Evolutionary conservation across 2,888 invertebrate species (phyloP), one percentile per base, ranked within the genome.

Genomic region (Drosophila testacea): DNA sequence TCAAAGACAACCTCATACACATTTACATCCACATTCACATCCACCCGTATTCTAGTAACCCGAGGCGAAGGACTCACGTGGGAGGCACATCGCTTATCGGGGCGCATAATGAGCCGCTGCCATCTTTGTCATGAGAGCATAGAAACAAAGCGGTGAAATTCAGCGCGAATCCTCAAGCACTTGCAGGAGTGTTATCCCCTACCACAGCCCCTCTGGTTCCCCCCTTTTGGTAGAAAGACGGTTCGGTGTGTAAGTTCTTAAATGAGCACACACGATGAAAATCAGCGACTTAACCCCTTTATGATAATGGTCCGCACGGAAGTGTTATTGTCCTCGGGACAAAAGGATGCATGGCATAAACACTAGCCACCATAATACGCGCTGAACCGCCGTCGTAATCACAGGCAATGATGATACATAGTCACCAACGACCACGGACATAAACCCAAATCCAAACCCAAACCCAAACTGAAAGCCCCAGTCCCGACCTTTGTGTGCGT

Each of bases 221-320:
- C 56, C 27, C 27, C 56, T 30, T 30, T 27, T 42, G 55, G 39
- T 42, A 44, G 48, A 32, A 48, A 42, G 41, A 9, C 6, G 30
- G n/a, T 63, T 56, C 57, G 60, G 65, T 60, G 64, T 80, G 74
- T 63, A 79, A 85, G 81, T 87, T 83, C 83, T 81, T 78, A 90
- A 90, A 89, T 88, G 89, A 89, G 84, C 88, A 86, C 77, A 79
- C 80, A 79, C 80, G 81, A 89, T 83, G 89, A 88, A 85, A 87
- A 80, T 88, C 84, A 88, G 90, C 83, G 90, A 77, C 88, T 90
- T 90, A 90, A 89, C 90, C 90, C 90, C 91, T 91, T 90, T 90
- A 90, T 88, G 90, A 81, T 91, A 89, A 89, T 90, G 87, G 86
- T 82, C 72, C 77, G 84, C 87, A 88, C 88, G 79, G 81, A 84